Evolutionary conservation across 2,113 vertebrate genomes (phyloP).

Genomic region (Prietella phreatophila): DNA sequence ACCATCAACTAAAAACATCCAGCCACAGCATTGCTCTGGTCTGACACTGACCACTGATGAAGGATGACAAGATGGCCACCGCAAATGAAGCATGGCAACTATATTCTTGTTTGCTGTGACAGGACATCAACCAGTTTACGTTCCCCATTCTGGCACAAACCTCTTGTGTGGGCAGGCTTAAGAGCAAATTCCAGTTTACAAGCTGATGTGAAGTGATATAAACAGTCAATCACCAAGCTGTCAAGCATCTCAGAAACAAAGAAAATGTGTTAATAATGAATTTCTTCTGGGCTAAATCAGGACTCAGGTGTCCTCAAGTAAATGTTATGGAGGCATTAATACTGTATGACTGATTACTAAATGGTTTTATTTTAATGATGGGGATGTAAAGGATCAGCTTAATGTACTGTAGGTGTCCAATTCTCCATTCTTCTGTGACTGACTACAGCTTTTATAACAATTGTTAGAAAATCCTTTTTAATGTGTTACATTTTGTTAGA

Average conservation of each 20-base stretch:
- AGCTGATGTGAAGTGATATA: background rate
- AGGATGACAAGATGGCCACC: too few species aligned
- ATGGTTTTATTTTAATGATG: background rate
- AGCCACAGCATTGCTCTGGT: too few species aligned
- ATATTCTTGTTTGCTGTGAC: too few species aligned
- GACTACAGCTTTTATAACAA: background rate
- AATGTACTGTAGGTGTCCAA: background rate
- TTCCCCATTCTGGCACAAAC: too few species aligned
- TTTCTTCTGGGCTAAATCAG: background rate
- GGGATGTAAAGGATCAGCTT: background rate
- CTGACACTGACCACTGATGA: too few species aligned
- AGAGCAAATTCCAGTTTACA: background rate
- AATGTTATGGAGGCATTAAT: background rate
- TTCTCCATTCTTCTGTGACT: background rate
- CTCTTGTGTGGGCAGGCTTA: too few species aligned
- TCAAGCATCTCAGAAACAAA: background rate
- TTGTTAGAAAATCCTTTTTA: background rate
- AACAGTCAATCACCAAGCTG: background rate
- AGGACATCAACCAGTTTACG: too few species aligned
- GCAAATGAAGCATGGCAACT: too few species aligned
- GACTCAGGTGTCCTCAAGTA: background rate
- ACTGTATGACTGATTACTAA: background rate
- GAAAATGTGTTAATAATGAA: background rate
- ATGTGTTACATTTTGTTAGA: background rate
- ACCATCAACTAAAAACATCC: too few species aligned